Evolutionary conservation across 2,888 invertebrate genomes (phyloP), one percentile per base, ranked within the genome.

Genomic region (Eustalomyia histrio): DNA sequence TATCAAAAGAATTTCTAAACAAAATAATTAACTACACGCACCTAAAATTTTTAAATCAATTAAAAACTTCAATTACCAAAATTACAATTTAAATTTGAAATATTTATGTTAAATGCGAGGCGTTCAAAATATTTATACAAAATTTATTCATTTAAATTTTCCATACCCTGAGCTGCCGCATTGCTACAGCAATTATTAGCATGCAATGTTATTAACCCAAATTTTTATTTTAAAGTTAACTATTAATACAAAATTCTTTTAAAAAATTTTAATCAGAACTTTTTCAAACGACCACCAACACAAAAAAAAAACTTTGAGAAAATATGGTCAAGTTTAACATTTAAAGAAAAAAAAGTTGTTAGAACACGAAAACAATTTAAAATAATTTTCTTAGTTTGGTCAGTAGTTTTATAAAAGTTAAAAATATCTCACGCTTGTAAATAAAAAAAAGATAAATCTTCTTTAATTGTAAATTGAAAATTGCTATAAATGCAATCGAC

Each of bases 401-500:
- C 58, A n/a, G 5, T 8, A 12, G 52, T 53, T 53, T 47, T 35
- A 63, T 63, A 71, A 63, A n/a, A 52, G 55, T 75, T 16, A 58
- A 74, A 69, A 82, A 76, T 73, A 80, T 80, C 80, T 80, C 71
- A 82, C 75, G 80, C 72, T 82, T 78, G 67, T 79, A 83, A n/a
- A 83, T 78, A 76, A 79, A 78, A 73, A 78, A 29, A n/a, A 80
- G 78, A 80, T 82, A 73, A 81, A 80, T 80, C 78, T 61, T 61
- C 29, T 69, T 73, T 75, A 80, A 78, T 80, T 79, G 76, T 68
- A 80, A 80, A 83, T 83, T 83, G 78, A 80, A 83, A 82, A 80
- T 69, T 35, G 29, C 52, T 12, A 61, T 64, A 78, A 69, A 69
- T 58, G 29, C 53, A 39, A 21, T 21, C 53, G n/a, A 47, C 43